Base-by-base conservation (phyloP, 2,888 invertebrate genomes). In the Herminia tarsipennalis region DNA sequence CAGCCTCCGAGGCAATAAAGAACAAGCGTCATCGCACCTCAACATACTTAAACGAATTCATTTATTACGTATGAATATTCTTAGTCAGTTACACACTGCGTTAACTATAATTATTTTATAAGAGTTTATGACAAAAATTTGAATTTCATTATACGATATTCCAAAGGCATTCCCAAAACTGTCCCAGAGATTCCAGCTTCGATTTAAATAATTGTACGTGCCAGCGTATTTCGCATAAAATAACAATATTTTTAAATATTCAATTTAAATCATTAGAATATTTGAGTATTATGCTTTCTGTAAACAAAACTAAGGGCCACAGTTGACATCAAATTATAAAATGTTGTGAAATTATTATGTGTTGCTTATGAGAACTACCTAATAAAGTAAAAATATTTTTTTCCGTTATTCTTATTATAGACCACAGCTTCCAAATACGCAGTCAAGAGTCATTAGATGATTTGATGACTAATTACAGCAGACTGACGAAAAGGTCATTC, bases 1-100 rank as follows among this genome's bases (percentile, higher is more conserved):
- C 84, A 86, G 74, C 73, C 73, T 70, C 70, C 55, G 72, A 58
- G 68, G 65, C 73, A 63, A 79, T 83, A 83, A 83, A 83, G 72
- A 73, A 78, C 81, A 70, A 63, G 66, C 77, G 75, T 82, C 81
- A 78, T 79, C 81, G 80, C 82, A 68, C 71, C 60, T 53, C 61
- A 51, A 47, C 48, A 42, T 46, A 53, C 49, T 57, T 49, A 62
- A 59, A 58, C 62, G 51, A 62, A 59, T 59, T 59, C 64, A 67
- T 67, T 69, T 63, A 60, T 64, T 70, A 73, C 50, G 47, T 54
- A 66, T 66, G 57, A 58, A 61, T 60, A 67, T 67, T 64, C 57
- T 57, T 53, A 44, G 33, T 44, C 49, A 56, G 49, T 46, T 54
- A 49, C 38, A 56, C 56, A 51, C 42, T 40, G 56, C 52, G 51